Evolutionary conservation across 1,140 invertebrate genomes (phyloP).

Genomic region (Diachasmimorpha longicaudata): DNA sequence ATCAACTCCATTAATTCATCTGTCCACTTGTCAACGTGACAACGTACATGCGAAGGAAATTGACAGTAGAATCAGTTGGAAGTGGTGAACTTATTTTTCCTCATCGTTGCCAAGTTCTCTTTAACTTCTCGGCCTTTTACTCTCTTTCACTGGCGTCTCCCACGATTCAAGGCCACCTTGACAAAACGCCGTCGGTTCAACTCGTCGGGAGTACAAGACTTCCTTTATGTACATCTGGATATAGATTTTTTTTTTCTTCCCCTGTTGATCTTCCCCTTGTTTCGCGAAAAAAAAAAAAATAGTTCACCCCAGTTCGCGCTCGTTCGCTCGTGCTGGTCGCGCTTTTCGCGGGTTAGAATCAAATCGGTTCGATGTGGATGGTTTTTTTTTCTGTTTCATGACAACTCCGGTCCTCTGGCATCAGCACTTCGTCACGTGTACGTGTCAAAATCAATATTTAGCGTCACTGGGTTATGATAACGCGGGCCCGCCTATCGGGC

Average conservation of each 20-base stretch:
- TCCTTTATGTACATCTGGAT: slow-evolving; percentile 1
- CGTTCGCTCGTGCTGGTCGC: not conserved
- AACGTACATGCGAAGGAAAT: not conserved
- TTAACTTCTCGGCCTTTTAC: slow-evolving; percentile 17
- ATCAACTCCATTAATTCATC: not conserved
- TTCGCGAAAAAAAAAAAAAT: not conserved
- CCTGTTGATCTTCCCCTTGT: slow-evolving; percentile 1
- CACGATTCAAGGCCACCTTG: slow-evolving; percentile 29
- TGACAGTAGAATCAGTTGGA: slow-evolving; percentile 3
- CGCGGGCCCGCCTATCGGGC: slow-evolving; percentile 32
- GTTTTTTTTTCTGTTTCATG: not conserved
- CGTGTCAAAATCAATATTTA: slow-evolving; percentile 64
- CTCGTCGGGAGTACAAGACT: not conserved
- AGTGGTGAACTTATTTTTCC: not conserved
- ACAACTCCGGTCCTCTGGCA: not conserved
- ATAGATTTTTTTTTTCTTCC: slow-evolving; percentile 5
- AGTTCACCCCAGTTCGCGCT: not conserved
- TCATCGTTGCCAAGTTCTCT: not conserved
- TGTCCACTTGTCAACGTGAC: not conserved
- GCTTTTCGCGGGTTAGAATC: not conserved
- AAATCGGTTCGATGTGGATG: not conserved
- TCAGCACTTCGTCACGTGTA: slow-evolving; percentile 54
- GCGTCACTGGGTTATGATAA: slow-evolving; percentile 62
- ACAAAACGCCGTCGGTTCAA: slow-evolving; percentile 17
- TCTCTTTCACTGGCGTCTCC: slow-evolving; percentile 19